Evolutionary conservation across 2,888 invertebrate genomes (phyloP).

Genomic region (Morinoia aosen): DNA sequence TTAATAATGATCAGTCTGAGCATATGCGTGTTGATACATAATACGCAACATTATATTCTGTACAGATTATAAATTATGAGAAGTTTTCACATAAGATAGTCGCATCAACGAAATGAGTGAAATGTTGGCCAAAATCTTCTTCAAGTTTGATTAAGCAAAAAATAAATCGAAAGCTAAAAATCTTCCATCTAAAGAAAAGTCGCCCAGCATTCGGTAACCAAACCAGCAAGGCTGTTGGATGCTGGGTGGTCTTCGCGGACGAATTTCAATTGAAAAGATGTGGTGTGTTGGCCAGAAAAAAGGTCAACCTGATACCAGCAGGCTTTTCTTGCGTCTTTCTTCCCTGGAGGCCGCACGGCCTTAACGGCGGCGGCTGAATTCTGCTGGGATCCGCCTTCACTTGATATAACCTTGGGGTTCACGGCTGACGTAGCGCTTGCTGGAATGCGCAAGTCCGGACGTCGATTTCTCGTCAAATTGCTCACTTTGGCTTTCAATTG

Average conservation of each 20-base stretch:
- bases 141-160: no score
- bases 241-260: no score
- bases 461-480: constrained; percentile 12
- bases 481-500: constrained; percentile 10
- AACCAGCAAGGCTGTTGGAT: no score
- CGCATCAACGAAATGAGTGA: neutral
- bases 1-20: neutral
- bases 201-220: no score
- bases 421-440: neutral
- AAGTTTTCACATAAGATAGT: neutral
- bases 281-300: no score
- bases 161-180: no score
- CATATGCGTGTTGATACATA: neutral
- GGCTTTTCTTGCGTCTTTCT: neutral
- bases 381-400: neutral
- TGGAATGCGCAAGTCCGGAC: neutral
- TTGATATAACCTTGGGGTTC: neutral
- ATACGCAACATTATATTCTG: neutral
- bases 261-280: no score
- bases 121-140: neutral
- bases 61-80: neutral
- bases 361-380: neutral
- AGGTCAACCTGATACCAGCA: no score
- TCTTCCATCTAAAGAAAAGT: no score
- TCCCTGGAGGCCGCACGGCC: neutral